Conservation (phyloP, 2,888 invertebrate species). For the Temnothorax ravouxi region DNA sequence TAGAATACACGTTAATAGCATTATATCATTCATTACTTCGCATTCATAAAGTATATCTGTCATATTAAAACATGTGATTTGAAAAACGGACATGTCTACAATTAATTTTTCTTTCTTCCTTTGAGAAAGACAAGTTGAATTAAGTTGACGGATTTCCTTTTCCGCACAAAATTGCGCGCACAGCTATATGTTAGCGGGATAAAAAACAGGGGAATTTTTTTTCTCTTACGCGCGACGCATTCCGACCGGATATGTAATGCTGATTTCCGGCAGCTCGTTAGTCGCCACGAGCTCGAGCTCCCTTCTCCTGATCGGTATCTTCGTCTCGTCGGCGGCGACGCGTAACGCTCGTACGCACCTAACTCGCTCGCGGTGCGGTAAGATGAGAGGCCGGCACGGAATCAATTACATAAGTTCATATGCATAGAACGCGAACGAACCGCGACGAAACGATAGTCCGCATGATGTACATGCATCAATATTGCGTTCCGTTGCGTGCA, state of each 20-base stretch:
- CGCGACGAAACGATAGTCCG: not conserved
- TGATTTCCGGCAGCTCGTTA: conserved; percentile 55
- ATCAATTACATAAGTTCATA: conserved; percentile 52
- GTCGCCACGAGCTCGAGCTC: conserved; percentile 12
- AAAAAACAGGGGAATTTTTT: not conserved
- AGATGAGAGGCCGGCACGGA: conserved; percentile 48
- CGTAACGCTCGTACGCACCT: conserved; percentile 44
- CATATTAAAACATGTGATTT: not conserved
- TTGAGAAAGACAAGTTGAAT: not conserved
- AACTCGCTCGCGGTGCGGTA: conserved; percentile 24
- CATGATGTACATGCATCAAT: not conserved
- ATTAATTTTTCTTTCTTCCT: not conserved
- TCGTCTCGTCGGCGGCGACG: conserved; percentile 45
- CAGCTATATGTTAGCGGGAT: conserved; percentile 2
- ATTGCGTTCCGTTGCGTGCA: not conserved
- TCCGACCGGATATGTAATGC: conserved; percentile 33
- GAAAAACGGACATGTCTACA: not conserved
- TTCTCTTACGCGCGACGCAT: not conserved
- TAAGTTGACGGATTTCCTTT: conserved; percentile 13
- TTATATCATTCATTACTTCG: not conserved
- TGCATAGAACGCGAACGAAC: conserved; percentile 38
- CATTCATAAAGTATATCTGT: not conserved
- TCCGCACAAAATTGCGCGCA: not conserved
- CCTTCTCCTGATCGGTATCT: conserved; percentile 51
- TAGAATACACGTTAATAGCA: not conserved